Evolutionary conservation across 1,140 invertebrate genomes (phyloP).

Genomic region (Papilio xuthus): DNA sequence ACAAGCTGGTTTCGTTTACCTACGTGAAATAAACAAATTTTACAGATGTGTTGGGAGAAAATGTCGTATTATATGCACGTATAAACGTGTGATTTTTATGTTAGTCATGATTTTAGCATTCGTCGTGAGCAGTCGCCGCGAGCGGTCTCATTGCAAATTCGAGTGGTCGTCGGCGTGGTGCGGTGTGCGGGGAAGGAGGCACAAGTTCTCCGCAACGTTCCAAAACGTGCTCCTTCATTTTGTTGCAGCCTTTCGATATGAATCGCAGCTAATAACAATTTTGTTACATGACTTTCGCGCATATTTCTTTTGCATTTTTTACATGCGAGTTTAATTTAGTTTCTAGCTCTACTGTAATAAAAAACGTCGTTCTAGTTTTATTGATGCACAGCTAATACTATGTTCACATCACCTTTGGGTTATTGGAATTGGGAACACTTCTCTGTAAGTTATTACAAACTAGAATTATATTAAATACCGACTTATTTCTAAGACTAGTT

Average conservation of each 20-base stretch:
- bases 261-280: not conserved
- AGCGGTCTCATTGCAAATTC: constrained; percentile 32
- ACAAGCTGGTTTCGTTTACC: constrained; percentile 14
- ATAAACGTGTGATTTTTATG: constrained; percentile 39
- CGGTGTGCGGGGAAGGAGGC: not conserved
- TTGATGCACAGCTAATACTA: no score
- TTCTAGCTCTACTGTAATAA: not conserved
- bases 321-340: not conserved
- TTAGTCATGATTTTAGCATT: constrained; percentile 37
- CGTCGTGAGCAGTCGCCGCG: constrained; percentile 34
- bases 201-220: constrained; percentile 7
- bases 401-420: no score
- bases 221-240: constrained; percentile 21
- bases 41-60: constrained; percentile 12
- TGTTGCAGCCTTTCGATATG: constrained; percentile 19
- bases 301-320: not conserved
- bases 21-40: constrained; percentile 27
- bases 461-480: no score
- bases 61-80: constrained; percentile 33
- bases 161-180: not conserved
- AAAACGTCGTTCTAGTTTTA: not conserved
- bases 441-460: no score
- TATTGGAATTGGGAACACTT: no score
- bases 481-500: not conserved
- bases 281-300: not conserved